Percentiles rank a stretch among this genome's conserved stretches.
phyloP scores from a whole-genome alignment of 2,888 invertebrate species.

The Drosophila limbata region DNA sequence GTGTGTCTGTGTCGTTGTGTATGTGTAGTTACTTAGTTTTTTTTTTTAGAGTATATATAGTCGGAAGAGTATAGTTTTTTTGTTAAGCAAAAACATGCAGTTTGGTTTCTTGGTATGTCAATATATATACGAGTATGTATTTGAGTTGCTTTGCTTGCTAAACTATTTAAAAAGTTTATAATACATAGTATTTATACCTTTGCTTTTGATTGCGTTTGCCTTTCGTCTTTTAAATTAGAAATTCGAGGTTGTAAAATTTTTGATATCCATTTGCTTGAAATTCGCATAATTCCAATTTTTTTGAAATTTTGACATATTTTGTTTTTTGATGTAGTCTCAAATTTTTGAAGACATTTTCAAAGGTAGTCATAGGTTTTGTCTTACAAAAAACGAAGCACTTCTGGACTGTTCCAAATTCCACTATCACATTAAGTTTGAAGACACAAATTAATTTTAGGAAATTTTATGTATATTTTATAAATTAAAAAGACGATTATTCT shows the following conservation, averaged over 20 bases:
- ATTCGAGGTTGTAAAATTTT: background rate
- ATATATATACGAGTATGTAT: constrained; percentile 25
- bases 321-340: background rate
- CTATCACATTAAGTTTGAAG: background rate
- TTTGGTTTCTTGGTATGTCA: constrained; percentile 20
- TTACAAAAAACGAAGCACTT: background rate
- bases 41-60: constrained; percentile 48
- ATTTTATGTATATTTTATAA: too few species aligned
- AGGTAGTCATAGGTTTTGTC: background rate
- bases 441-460: too few species aligned
- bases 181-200: constrained; percentile 25
- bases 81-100: constrained; percentile 61
- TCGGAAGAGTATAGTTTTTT: constrained; percentile 51
- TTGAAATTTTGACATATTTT: background rate
- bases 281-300: background rate
- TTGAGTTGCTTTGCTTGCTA: constrained; percentile 29
- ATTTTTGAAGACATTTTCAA: constrained; percentile 3
- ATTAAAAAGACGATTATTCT: too few species aligned
- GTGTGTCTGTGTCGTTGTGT: constrained; percentile 30
- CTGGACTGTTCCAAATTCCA: background rate
- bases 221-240: background rate
- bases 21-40: constrained; percentile 48
- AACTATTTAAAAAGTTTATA: constrained; percentile 29
- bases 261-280: constrained; percentile 8
- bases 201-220: constrained; percentile 21